These are phyloP conservation scores for Hermaeophaga mercurialis DNA, from an alignment of 2,888 invertebrate genomes.

Conservation along the genomic window DNA sequence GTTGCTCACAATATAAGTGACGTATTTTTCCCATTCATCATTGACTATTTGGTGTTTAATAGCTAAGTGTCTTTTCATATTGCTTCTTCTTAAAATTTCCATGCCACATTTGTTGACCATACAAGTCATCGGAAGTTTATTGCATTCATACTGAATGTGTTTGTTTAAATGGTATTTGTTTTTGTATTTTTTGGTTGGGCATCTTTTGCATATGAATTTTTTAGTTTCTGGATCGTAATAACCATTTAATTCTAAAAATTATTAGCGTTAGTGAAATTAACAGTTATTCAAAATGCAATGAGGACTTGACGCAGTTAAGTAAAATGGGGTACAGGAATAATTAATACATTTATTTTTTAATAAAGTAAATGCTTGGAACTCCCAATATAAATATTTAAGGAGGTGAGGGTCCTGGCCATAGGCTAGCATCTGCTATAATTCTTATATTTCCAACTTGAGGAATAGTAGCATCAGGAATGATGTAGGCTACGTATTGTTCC, in stretches of 20 bases:
- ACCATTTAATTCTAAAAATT: too few species aligned
- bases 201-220: slow-evolving; percentile 7
- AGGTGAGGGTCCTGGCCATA: background rate
- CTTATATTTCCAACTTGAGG: background rate
- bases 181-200: slow-evolving; percentile 28
- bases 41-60: background rate
- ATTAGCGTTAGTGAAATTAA: too few species aligned
- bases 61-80: slow-evolving; percentile 37
- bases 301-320: too few species aligned
- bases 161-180: slow-evolving; percentile 28
- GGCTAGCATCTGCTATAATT: background rate
- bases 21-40: slow-evolving; percentile 12
- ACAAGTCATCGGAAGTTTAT: slow-evolving; percentile 24
- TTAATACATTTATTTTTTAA: too few species aligned
- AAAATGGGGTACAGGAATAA: too few species aligned
- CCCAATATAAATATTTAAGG: too few species aligned
- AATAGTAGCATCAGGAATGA: background rate
- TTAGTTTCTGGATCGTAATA: slow-evolving; percentile 1
- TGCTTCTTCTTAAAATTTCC: slow-evolving; percentile 37
- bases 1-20: background rate
- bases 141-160: slow-evolving; percentile 32
- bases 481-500: slow-evolving; percentile 3
- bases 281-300: too few species aligned
- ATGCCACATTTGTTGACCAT: slow-evolving; percentile 28
- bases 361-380: too few species aligned